phyloP scores from a whole-genome alignment of 2,113 vertebrate species.

The Tyto alba region DNA sequence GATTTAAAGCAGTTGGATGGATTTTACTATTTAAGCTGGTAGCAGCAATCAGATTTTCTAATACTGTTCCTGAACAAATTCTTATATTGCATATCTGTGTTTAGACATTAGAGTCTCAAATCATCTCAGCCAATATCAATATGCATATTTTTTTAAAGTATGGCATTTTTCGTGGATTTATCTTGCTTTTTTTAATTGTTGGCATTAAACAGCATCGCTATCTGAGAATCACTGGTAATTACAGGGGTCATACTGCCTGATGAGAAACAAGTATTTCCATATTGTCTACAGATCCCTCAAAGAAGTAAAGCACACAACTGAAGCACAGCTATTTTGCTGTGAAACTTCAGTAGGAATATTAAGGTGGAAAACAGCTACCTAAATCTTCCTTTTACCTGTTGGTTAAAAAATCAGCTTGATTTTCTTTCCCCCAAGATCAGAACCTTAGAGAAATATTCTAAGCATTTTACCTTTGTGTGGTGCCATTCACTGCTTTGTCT shows the following conservation, averaged over 20 bases:
- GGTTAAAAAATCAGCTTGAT: not conserved
- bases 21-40: not conserved
- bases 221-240: slow-evolving; percentile 20
- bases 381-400: not conserved
- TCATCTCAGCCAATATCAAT: not conserved
- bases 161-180: not conserved
- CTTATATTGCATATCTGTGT: not conserved
- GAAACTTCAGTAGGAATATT: not conserved
- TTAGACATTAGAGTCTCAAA: not conserved
- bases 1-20: not conserved
- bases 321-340: not conserved
- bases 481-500: not conserved
- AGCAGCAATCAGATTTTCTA: not conserved
- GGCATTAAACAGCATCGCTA: not conserved
- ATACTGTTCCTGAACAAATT: not conserved
- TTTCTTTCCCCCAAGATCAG: not conserved
- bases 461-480: not conserved
- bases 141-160: not conserved
- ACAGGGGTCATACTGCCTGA: not conserved
- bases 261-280: slow-evolving; percentile 9
- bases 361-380: not conserved
- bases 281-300: not conserved
- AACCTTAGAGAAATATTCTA: not conserved
- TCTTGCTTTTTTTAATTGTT: not conserved
- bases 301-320: not conserved